phyloP scores from a whole-genome alignment of 2,797 vertebrate species.

The Brachyrhaphis roseni region DNA sequence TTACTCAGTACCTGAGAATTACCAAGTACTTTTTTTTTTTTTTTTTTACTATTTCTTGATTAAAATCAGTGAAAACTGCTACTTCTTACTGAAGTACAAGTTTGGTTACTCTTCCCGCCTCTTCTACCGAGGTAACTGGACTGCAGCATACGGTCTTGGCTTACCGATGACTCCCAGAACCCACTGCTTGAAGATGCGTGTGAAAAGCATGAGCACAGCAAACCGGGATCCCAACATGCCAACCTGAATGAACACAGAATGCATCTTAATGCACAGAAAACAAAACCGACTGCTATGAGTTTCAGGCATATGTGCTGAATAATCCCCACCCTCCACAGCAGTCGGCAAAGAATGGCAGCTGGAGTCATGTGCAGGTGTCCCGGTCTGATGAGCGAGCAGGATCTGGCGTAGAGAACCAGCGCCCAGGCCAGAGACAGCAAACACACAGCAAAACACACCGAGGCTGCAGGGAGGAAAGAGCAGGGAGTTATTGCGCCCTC shows the following conservation, averaged over 20 bases:
- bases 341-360: constrained; percentile 83
- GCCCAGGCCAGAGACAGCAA: constrained; percentile 87
- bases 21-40: too few relatives aligned
- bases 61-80: too few relatives aligned
- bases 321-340: constrained; percentile 84
- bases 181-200: constrained; percentile 84
- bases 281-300: neutral
- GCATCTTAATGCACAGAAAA: neutral
- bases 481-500: neutral
- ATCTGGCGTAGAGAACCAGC: constrained; percentile 82
- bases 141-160: constrained; percentile 18
- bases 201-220: constrained; percentile 85
- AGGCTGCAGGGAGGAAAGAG: constrained; percentile 56
- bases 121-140: too few relatives aligned
- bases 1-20: too few relatives aligned
- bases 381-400: constrained; percentile 80
- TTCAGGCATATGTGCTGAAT: neutral
- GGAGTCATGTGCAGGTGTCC: constrained; percentile 80
- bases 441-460: constrained; percentile 82
- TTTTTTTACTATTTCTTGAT: too few relatives aligned
- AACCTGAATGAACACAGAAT: constrained; percentile 57
- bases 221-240: constrained; percentile 86
- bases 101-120: too few relatives aligned
- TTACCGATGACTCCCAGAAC: constrained; percentile 85
- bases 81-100: too few relatives aligned